Conservation (phyloP, 1,140 invertebrate genomes). For the Ceratosolen solmsi region DNA sequence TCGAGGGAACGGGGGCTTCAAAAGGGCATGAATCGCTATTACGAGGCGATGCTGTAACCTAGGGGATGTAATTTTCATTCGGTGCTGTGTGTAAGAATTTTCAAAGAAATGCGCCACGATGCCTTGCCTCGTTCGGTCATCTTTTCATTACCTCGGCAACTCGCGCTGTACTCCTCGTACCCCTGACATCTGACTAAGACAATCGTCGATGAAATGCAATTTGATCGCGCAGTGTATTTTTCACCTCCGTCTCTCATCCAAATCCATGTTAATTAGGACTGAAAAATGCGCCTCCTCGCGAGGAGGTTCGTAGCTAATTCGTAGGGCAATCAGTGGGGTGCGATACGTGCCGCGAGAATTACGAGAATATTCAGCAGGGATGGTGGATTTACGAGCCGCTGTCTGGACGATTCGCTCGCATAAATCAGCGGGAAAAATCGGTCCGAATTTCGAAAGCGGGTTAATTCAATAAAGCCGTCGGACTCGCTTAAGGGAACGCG, state of each 20-base stretch:
- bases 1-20: conserved; percentile 57
- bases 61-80: no score
- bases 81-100: no score
- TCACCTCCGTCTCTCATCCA: conserved; percentile 1
- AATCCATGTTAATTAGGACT: conserved; percentile 30
- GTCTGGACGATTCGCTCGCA: conserved; percentile 58
- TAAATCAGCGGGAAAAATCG: conserved; percentile 61
- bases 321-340: conserved; percentile 31
- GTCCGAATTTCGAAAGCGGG: not conserved
- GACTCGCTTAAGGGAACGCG: not conserved
- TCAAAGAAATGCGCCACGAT: not conserved
- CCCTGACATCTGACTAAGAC: no score
- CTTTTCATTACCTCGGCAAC: not conserved
- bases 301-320: conserved; percentile 27
- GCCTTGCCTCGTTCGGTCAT: not conserved
- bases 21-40: not conserved
- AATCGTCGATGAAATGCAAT: no score
- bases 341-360: conserved; percentile 63
- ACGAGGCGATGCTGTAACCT: not conserved
- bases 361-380: conserved; percentile 69
- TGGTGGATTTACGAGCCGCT: conserved; percentile 65
- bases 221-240: not conserved
- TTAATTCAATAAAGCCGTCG: conserved; percentile 11
- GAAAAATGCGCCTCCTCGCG: conserved; percentile 6
- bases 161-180: no score